These are phyloP conservation scores for Oncorhynchus nerka DNA, from an alignment of 2,113 vertebrate species.

Conservation along the genomic window DNA sequence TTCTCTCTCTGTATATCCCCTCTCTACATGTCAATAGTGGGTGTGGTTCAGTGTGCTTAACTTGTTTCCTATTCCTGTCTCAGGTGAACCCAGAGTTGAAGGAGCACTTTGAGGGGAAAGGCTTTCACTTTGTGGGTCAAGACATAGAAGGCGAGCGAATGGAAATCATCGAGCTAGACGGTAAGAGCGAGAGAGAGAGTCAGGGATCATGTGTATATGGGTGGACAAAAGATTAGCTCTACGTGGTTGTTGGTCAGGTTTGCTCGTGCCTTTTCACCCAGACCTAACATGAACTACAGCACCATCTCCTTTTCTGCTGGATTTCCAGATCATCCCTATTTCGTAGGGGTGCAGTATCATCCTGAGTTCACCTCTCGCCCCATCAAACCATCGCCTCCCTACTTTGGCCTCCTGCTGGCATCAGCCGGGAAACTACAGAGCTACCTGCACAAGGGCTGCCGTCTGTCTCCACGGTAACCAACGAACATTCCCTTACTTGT, in stretches of 20 bases:
- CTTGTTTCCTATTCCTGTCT: not conserved
- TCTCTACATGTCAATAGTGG: not conserved
- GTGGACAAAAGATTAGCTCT: not conserved
- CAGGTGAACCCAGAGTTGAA: constrained; percentile 93
- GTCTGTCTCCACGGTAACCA: constrained; percentile 87
- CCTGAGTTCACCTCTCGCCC: constrained; percentile 95
- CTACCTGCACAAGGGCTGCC: constrained; percentile 88
- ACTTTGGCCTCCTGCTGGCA: constrained; percentile 90
- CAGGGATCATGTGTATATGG: not conserved
- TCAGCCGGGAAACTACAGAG: constrained; percentile 85
- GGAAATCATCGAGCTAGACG: constrained; percentile 93
- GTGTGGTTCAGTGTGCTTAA: not conserved
- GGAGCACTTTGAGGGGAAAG: constrained; percentile 84
- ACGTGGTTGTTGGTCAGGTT: not conserved
- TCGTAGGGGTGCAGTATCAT: constrained; percentile 94
- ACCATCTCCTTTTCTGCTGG: not conserved
- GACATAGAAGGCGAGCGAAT: constrained; percentile 93
- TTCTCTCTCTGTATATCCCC: not conserved
- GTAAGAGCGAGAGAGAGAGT: constrained; percentile 56
- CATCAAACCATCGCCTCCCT: constrained; percentile 93
- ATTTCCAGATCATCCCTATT: constrained; percentile 90
- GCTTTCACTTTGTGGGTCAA: constrained; percentile 90
- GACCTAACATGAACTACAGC: not conserved
- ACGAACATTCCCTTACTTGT: not conserved
- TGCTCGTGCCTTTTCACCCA: not conserved